Conservation (phyloP, 2,113 vertebrate genomes). For the Nansenia antarctica region DNA sequence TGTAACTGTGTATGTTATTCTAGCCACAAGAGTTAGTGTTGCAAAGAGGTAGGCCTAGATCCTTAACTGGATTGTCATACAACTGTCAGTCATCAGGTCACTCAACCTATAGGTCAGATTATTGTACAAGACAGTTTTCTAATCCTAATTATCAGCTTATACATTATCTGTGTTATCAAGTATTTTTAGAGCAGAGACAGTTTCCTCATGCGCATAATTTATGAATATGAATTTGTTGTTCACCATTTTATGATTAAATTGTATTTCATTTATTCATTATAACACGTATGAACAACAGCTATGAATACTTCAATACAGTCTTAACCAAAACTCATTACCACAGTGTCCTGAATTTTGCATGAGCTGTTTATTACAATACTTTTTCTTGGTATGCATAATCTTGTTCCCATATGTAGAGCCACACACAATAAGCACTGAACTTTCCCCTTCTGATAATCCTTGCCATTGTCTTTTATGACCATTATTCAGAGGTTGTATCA, state of each 20-base stretch:
- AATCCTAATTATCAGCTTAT: conserved; percentile 8
- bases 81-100: not conserved
- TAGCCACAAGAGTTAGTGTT: too few species aligned
- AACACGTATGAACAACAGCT: too few species aligned
- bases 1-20: too few species aligned
- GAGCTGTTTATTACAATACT: not conserved
- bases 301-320: not conserved
- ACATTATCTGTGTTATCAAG: too few species aligned
- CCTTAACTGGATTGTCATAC: not conserved
- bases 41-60: too few species aligned
- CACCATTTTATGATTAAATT: too few species aligned
- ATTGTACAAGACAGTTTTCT: not conserved
- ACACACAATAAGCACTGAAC: not conserved
- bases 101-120: not conserved
- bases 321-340: not conserved
- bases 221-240: too few species aligned
- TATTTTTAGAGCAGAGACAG: not conserved
- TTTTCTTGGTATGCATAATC: too few species aligned
- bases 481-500: not conserved
- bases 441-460: not conserved
- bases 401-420: not conserved
- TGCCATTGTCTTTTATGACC: not conserved
- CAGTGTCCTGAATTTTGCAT: not conserved
- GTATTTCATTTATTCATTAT: too few species aligned
- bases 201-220: not conserved